Base-by-base conservation (phyloP, 2,888 invertebrate genomes). In the Meiosimyza decipiens region DNA sequence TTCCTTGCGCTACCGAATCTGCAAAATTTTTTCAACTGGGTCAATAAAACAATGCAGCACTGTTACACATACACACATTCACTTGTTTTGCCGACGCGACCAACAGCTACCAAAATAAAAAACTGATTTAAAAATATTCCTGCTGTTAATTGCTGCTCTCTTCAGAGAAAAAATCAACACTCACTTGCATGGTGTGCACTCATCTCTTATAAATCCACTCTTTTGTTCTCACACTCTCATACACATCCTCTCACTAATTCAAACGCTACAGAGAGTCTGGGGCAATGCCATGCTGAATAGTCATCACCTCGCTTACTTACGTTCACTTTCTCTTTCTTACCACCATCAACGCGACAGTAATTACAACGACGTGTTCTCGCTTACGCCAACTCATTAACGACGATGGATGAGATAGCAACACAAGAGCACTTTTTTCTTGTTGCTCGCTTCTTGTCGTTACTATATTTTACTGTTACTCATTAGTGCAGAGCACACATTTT, bases 381-480 rank as follows among this genome's bases (percentile, higher is more conserved):
- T 66, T 66, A 62, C 69, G 60, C 60, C 62, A 18, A 69, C 60
- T 59, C 60, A 60, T 69, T 60, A 59, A 69, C 22, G 59, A 40
- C 40, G 40, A 40, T 40, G 40, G 40, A 12, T 22, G 59, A 59
- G 49, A 57, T 49, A 49, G 22, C 28, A 57, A 16, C 28, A 60
- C 16, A 16, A 50, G 51, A 69, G 69, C 59, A 59, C 13, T 62
- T 22, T 22, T 63, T 16, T 54, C 13, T 40, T 60, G 60, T 60
- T 60, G 60, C n/a, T 62, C 12, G 28, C 33, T 60, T 15, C n/a
- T 40, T 62, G 33, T 62, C 40, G 12, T 60, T 49, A 64, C n/a
- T 64, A 18, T 64, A 64, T 51, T 64, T 68, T 55, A 62, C 69
- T 60, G 55, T 60, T 52, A 16, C 69, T 69, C 69, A 60, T 69